Evolutionary conservation across 2,797 vertebrate species (phyloP), one percentile per base, ranked within the genome.

Genomic region (Pitangus sulphuratus): DNA sequence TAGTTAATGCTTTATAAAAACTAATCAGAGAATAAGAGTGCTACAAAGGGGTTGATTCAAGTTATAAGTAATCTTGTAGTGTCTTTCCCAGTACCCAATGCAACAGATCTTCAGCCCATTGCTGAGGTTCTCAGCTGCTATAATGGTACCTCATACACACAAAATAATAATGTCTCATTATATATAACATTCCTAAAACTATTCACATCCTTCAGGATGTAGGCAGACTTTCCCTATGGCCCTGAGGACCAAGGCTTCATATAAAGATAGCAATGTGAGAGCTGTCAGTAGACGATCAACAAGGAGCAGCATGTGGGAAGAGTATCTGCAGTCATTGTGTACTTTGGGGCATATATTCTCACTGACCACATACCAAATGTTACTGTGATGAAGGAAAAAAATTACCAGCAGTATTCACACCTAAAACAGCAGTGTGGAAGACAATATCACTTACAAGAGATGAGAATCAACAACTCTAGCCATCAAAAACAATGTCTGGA

Each of bases 291-390:
- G 26, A 75, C 7, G 24, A 47, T 22, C 18, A 40, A 39, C 10
- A 69, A 19, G 15, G 18, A 70, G 4, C 37, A 89, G n/a, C 1
- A 0, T 8, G 11, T 25, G 56, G 11, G 10, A 71, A 61, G 26
- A 33, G 6, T 17, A 54, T 44, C 40, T 68, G 26, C 39, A 47
- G 47, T n/a, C 31, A n/a, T 15, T 0, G 0, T 22, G 8, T 30
- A 11, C 28, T 42, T 80, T 26, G 39, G 60, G 26, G 1, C 15
- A 30, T 24, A 9, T 15, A 25, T 45, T 72, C n/a, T 74, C 50
- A 26, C 35, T 2, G 3, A 50, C 19, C 16, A 18, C 8, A 5
- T 15, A 30, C 8, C 2, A 5, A 62, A 65, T 4, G 2, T 25
- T 35, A 58, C 30, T 11, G 15, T 5, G 12, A 68, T 9, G 11